Evolutionary conservation across 2,888 invertebrate species (phyloP).

Genomic region (Drosophila algonquin): DNA sequence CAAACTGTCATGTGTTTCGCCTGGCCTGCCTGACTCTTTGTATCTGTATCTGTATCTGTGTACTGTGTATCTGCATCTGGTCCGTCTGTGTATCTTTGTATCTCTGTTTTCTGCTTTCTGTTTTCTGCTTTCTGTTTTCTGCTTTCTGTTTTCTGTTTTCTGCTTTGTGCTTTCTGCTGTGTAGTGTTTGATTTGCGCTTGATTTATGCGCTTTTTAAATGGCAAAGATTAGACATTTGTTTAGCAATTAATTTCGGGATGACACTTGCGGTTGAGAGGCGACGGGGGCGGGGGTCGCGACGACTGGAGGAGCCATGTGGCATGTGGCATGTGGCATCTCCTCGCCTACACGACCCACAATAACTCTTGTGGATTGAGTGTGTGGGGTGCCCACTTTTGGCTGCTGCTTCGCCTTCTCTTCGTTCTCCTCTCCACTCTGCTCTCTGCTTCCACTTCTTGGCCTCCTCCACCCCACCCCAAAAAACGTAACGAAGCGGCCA

Average conservation of each 20-base stretch:
- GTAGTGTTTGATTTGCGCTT: slow-evolving; percentile 71
- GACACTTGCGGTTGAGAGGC: slow-evolving; percentile 56
- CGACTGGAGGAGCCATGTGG: no score
- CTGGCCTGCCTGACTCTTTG: background rate
- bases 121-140: background rate
- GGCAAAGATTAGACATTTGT: slow-evolving; percentile 81
- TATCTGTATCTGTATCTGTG: background rate
- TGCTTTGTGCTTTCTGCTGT: slow-evolving; percentile 7
- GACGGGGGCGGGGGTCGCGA: background rate
- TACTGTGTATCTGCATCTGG: background rate
- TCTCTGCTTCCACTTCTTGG: background rate
- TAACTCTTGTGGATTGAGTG: background rate
- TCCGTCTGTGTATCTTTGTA: slow-evolving; percentile 2
- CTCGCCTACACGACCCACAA: background rate
- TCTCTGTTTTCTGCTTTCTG: slow-evolving; percentile 5
- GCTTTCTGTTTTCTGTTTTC: background rate
- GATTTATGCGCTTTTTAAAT: slow-evolving; percentile 79
- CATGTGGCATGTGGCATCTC: no score
- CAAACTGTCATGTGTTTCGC: slow-evolving; percentile 44
- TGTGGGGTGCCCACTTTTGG: background rate
- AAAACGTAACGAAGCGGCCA: slow-evolving; percentile 57
- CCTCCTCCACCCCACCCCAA: background rate
- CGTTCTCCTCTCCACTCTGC: background rate
- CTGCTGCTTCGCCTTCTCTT: no score
- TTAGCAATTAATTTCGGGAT: slow-evolving; percentile 78